Evolutionary conservation across 2,797 vertebrate genomes (phyloP), one percentile per base, ranked within the genome.

Genomic region (Coregonus sp.): DNA sequence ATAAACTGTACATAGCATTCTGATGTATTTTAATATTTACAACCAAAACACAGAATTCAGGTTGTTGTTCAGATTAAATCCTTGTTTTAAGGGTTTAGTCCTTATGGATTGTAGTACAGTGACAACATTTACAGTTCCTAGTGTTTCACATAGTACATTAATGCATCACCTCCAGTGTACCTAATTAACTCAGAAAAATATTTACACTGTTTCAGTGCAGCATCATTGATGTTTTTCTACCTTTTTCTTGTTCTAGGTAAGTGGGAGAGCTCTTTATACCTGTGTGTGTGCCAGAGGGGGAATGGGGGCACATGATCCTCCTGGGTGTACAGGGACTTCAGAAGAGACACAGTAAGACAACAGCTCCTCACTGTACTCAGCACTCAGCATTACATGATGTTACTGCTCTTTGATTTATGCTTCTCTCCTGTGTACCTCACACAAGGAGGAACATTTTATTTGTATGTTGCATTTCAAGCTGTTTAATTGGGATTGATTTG

Each of bases 241-340:
- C 25, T 51, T 29, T 40, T 67, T 73, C 56, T 75, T 74, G 18
- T 79, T 75, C 68, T 66, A 79, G 78, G 78, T 79, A 79, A 79
- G 73, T 75, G 56, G 56, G 68, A 69, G 66, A 66, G 65, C 11
- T 35, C 54, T 61, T 70, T 37, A 50, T 14, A 66, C 74, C 54
- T 52, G 25, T 47, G 52, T 52, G 47, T 70, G 72, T 70, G 66
- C 66, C 72, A 74, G 66, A 18, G 59, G 25, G 25, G 25, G 25
- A 25, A 25, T 25, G 25, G 25, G 25, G 25, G 15, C 20, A 25
- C 9, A 2, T 63, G 9, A 63, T 25, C 73, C 73, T 29, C 73
- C n/a, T 59, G 59, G 73, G 78, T 14, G 35, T 50, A 2, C 9
- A 66, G 40, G 16, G 29, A 54, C 35, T 74, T 71, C 73, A 35